These are phyloP conservation scores for Macrophya alboannulata DNA, from an alignment of 2,888 invertebrate genomes.

Conservation along the genomic window DNA sequence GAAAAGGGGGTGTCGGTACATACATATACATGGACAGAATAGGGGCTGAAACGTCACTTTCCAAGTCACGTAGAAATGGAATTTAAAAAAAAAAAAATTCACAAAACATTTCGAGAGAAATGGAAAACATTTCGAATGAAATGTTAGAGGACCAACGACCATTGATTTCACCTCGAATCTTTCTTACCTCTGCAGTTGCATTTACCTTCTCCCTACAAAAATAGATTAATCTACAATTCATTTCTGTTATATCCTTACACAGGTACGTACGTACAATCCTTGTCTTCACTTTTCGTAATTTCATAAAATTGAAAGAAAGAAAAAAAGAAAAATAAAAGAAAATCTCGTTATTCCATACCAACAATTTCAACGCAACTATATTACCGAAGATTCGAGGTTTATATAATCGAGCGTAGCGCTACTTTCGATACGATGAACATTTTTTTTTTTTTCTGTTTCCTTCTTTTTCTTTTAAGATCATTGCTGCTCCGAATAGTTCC, in stretches of 20 bases:
- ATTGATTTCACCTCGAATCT: conserved; percentile 16
- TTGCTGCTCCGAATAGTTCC: not conserved
- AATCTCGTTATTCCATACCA: not conserved
- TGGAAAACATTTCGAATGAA: conserved; percentile 11
- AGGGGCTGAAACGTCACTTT: conserved; percentile 33
- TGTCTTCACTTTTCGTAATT: not conserved
- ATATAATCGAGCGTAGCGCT: conserved; percentile 5
- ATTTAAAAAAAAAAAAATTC: not conserved
- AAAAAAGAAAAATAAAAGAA: too few species aligned
- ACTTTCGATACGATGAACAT: conserved; percentile 2
- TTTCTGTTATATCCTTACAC: not conserved
- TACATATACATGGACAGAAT: conserved; percentile 13
- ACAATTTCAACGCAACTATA: not conserved
- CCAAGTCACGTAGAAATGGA: not conserved
- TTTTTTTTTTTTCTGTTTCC: too few species aligned
- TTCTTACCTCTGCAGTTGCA: not conserved
- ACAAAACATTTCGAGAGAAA: conserved; percentile 27
- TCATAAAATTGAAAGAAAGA: conserved; percentile 5
- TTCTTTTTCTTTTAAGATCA: not conserved
- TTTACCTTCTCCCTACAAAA: conserved; percentile 21
- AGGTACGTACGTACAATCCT: not conserved
- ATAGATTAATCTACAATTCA: conserved; percentile 44
- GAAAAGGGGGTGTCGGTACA: not conserved
- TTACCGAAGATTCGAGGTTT: not conserved
- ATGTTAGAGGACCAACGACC: conserved; percentile 18